phyloP scores from a whole-genome alignment of 2,797 vertebrate genomes.

The Ptychobarbus kaznakovi region DNA sequence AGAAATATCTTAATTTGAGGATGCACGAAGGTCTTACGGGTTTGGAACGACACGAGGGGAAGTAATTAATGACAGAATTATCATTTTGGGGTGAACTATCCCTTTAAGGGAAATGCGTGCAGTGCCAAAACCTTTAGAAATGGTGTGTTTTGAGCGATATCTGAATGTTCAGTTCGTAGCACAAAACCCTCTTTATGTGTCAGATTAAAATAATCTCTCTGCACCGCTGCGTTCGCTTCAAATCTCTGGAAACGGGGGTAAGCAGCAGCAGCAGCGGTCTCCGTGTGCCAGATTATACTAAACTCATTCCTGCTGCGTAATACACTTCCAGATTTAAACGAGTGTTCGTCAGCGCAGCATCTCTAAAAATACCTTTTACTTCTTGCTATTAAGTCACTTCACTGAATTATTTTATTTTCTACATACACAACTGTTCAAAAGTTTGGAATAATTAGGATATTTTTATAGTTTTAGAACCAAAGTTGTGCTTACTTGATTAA shows the following conservation, averaged over 20 bases:
- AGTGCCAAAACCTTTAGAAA: neutral
- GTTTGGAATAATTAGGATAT: neutral
- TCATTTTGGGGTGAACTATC: neutral
- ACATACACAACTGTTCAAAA: neutral
- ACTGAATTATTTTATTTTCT: neutral
- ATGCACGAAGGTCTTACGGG: neutral
- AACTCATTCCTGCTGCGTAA: neutral
- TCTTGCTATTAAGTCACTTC: neutral
- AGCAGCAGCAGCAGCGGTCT: neutral
- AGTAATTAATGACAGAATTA: neutral
- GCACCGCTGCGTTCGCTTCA: neutral
- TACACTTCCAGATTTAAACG: neutral
- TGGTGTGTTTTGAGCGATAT: neutral
- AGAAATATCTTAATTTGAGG: neutral
- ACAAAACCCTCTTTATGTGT: neutral
- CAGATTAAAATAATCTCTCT: conserved; percentile 32
- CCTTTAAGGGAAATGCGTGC: neutral
- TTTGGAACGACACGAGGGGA: neutral
- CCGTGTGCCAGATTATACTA: neutral
- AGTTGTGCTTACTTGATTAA: too few species aligned
- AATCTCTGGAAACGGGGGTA: neutral
- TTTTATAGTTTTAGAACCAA: neutral
- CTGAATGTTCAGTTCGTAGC: conserved; percentile 2
- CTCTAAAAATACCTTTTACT: neutral
- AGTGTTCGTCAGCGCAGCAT: neutral